Base-by-base conservation (phyloP, 2,113 vertebrate species). In the Meriones unguiculatus region DNA sequence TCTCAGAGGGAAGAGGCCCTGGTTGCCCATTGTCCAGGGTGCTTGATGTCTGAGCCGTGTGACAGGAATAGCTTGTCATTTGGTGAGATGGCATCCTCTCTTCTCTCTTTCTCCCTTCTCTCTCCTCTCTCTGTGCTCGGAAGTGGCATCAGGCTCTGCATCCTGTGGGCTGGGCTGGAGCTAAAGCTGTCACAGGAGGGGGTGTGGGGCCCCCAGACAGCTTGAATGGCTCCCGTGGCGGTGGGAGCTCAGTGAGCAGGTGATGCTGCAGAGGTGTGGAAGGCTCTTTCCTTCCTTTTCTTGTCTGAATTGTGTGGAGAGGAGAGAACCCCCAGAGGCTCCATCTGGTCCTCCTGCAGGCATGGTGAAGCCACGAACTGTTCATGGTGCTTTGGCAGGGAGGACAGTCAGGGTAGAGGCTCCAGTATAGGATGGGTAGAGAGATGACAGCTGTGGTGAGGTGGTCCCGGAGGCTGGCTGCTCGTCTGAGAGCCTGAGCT, bases 91-190 rank as follows among this genome's bases (percentile, higher is more conserved):
- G 94, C 77, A 91, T 90, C 69, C 89, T 92, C 35, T 75, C 1
- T 76, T 18, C 72, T 64, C 28, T 24, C 20, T 65, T 28, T 77
- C 52, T 30, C 59, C 65, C 41, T 57, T 70, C 35, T 52, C n/a
- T 57, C 41, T 80, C 64, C 50, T 87, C 69, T 84, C 86, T 94
- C 52, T 93, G 86, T 94, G 82, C 94, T 98, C 86, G 91, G 96
- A 97, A 98, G 96, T 97, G 94, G 95, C 93, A 97, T 87, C 96
- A 97, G 96, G 91, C 91, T 78, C 93, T 73, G 97, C 91, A 97
- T 98, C 97, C 96, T 96, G 97, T 97, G 97, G 97, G 94, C 52
- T 97, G 97, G 96, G 97, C 96, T 95, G 97, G 80, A 95, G 97
- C 87, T 94, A 28, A 95, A 95, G 93, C 97, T 78, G 73, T 89